Evolutionary conservation across 2,113 vertebrate species (phyloP).

Genomic region (Scophthalmus maximus): DNA sequence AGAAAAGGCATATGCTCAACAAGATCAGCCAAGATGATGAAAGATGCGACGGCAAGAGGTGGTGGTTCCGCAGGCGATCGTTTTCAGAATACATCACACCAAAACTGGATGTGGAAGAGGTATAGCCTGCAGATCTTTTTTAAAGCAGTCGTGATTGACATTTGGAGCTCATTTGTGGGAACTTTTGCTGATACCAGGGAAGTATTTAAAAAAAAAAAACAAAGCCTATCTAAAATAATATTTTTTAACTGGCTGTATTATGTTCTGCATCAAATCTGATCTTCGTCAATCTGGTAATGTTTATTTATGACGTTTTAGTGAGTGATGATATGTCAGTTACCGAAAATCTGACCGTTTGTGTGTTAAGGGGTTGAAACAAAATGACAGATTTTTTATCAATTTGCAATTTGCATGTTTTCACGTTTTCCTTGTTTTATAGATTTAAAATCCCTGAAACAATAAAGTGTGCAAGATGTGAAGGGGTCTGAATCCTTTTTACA

Average conservation of each 20-base stretch:
- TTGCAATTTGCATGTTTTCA: neutral
- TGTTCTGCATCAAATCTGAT: neutral
- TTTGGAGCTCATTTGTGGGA: neutral
- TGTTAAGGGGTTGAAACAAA: neutral
- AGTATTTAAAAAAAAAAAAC: too few relatives aligned
- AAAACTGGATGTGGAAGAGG: neutral
- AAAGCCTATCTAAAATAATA: neutral
- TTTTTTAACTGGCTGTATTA: neutral
- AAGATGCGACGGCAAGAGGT: neutral
- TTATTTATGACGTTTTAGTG: neutral
- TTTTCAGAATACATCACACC: slow-evolving; percentile 7
- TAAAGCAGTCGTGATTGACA: neutral
- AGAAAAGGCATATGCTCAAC: neutral
- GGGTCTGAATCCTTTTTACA: neutral
- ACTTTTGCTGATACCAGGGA: neutral
- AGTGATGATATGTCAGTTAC: too few relatives aligned
- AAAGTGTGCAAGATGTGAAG: neutral
- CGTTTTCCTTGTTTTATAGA: neutral
- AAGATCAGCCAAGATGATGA: neutral
- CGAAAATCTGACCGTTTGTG: neutral
- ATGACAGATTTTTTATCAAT: too few relatives aligned
- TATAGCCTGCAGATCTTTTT: neutral
- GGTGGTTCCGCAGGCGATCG: neutral
- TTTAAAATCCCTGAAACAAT: too few relatives aligned
- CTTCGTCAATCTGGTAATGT: neutral